These are phyloP conservation scores for Catocala fraxini DNA, from an alignment of 2,888 invertebrate species.

Conservation along the genomic window DNA sequence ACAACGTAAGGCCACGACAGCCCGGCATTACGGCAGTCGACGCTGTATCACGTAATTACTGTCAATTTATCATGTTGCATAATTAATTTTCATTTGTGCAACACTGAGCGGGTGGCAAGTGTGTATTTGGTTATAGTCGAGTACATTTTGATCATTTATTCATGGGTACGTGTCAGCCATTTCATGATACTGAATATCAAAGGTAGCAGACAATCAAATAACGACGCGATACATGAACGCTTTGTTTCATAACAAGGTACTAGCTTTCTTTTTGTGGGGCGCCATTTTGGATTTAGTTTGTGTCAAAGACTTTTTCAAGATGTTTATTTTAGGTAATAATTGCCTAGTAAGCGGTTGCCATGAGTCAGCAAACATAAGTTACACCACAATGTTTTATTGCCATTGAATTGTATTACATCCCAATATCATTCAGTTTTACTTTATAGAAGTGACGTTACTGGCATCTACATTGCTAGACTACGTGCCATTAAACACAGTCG, in stretches of 20 bases:
- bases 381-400: too few species aligned
- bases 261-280: slow-evolving; percentile 5
- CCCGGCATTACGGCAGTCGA: slow-evolving; percentile 41
- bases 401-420: too few species aligned
- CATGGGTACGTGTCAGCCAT: slow-evolving; percentile 65
- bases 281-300: slow-evolving; percentile 8
- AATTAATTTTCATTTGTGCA: slow-evolving; percentile 80
- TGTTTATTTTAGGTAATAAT: background rate
- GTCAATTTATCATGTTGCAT: slow-evolving; percentile 80
- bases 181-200: slow-evolving; percentile 64
- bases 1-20: slow-evolving; percentile 23
- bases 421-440: too few species aligned
- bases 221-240: slow-evolving; percentile 23
- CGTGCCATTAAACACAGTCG: too few species aligned
- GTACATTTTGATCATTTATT: slow-evolving; percentile 75
- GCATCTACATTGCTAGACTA: too few species aligned
- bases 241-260: slow-evolving; percentile 15
- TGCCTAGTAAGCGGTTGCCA: too few species aligned
- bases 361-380: too few species aligned
- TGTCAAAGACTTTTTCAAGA: background rate
- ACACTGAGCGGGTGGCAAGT: slow-evolving; percentile 47
- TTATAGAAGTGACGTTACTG: too few species aligned
- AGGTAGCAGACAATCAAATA: slow-evolving; percentile 57
- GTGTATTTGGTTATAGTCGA: slow-evolving; percentile 65
- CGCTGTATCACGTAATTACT: slow-evolving; percentile 71